These are phyloP conservation scores for Helicolenus hilgendorfi DNA, from an alignment of 2,797 vertebrate genomes.

Conservation along the genomic window DNA sequence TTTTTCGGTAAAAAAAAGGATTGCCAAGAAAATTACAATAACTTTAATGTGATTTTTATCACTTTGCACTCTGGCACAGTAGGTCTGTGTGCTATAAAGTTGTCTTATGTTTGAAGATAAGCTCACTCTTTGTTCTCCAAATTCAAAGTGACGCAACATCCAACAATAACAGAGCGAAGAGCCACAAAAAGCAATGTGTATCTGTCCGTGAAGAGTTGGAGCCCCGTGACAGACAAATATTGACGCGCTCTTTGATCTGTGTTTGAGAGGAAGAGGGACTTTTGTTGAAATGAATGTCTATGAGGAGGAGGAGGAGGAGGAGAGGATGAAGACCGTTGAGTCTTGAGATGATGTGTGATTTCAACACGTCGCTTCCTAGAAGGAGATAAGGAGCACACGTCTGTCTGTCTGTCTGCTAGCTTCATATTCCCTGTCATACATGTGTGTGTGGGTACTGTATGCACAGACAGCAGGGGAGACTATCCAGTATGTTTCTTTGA, in stretches of 20 bases:
- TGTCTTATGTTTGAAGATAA: conserved; percentile 12
- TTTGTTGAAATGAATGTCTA: not conserved
- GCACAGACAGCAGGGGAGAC: conserved; percentile 40
- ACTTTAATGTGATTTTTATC: not conserved
- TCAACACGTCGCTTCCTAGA: conserved; percentile 24
- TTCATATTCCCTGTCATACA: not conserved
- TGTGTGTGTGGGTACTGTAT: conserved; percentile 8
- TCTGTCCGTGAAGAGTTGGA: conserved; percentile 24
- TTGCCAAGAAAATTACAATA: not conserved
- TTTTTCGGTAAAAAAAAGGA: not conserved
- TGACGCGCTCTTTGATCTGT: conserved; percentile 73
- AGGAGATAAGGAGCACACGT: conserved; percentile 27
- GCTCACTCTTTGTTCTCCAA: conserved; percentile 59
- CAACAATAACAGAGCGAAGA: conserved; percentile 60
- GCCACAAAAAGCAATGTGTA: conserved; percentile 52
- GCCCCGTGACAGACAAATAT: conserved; percentile 67
- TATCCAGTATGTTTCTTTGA: conserved; percentile 61
- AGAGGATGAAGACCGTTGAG: not conserved
- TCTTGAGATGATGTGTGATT: conserved; percentile 20
- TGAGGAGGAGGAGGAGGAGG: not conserved
- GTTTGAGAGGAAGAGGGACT: conserved; percentile 25
- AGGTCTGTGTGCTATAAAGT: conserved; percentile 2
- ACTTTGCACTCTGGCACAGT: not conserved
- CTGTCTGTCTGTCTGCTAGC: conserved; percentile 7
- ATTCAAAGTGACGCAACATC: conserved; percentile 63